A percentile compares a stretch with the other conserved stretches of the same genome.
Conservation (phyloP, 2,113 vertebrate genomes). For the Vicugna pacos region DNA sequence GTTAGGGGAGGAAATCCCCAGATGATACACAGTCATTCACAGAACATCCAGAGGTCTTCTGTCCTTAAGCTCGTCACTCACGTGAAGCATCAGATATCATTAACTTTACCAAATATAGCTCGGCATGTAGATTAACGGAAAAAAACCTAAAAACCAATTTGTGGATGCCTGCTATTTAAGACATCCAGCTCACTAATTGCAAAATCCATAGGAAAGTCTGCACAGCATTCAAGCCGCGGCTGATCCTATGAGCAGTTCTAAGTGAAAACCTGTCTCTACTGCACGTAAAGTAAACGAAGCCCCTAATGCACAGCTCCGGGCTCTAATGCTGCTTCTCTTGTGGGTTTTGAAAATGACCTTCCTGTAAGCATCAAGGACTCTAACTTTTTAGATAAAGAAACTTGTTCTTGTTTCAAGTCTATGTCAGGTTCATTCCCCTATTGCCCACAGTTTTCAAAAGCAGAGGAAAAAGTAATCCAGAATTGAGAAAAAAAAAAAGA, state of each 20-base stretch:
- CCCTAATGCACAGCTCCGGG: conserved; percentile 82
- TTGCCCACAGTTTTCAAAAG: conserved; percentile 89
- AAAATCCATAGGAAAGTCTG: conserved; percentile 87
- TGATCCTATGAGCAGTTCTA: conserved; percentile 84
- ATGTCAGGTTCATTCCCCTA: conserved; percentile 87
- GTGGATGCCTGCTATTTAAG: conserved; percentile 83
- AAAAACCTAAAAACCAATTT: conserved; percentile 79
- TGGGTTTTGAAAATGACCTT: conserved; percentile 90
- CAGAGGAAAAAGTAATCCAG: conserved; percentile 89
- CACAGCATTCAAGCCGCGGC: conserved; percentile 83
- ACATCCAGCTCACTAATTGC: conserved; percentile 86
- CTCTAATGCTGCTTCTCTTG: conserved; percentile 85
- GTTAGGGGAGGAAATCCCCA: conserved; percentile 57
- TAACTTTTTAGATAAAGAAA: conserved; percentile 90
- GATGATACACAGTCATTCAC: conserved; percentile 48
- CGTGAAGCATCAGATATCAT: conserved; percentile 71
- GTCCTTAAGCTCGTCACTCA: conserved; percentile 68
- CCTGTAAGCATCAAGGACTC: conserved; percentile 89
- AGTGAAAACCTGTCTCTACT: conserved; percentile 83
- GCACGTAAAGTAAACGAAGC: conserved; percentile 88
- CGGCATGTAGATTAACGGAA: conserved; percentile 42
- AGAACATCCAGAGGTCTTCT: conserved; percentile 38
- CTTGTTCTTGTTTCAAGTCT: conserved; percentile 89
- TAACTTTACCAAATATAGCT: conserved; percentile 82
- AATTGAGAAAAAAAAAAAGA: conserved; percentile 87